Percentiles rank a stretch among this genome's conserved stretches.
These are phyloP conservation scores for Aphis craccivora DNA, from an alignment of 1,140 invertebrate genomes.

Conservation along the genomic window DNA sequence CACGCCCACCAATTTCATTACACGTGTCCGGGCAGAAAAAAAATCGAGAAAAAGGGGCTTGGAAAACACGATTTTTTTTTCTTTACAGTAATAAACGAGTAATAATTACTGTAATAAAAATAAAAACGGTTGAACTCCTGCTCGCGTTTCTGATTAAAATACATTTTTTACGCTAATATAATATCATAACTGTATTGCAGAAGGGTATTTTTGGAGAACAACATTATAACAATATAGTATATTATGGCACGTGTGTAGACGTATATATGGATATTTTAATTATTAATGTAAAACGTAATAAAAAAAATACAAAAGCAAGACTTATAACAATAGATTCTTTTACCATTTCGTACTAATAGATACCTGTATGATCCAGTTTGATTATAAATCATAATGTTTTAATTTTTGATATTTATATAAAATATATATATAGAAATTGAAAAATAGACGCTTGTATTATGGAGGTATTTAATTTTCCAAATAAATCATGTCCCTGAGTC, in stretches of 20 bases:
- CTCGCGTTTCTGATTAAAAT: not conserved
- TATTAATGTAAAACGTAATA: not conserved
- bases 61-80: slow-evolving; percentile 27
- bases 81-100: not conserved
- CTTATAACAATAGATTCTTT: not conserved
- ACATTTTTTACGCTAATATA: not conserved
- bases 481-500: not conserved
- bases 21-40: not conserved
- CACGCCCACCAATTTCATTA: slow-evolving; percentile 46
- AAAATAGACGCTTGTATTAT: not conserved
- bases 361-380: too few species aligned
- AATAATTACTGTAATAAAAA: slow-evolving; percentile 15
- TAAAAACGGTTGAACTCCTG: not conserved
- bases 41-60: slow-evolving; percentile 23
- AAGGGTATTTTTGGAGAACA: too few species aligned
- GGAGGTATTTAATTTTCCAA: not conserved
- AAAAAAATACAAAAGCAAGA: not conserved
- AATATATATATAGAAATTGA: too few species aligned
- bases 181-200: not conserved
- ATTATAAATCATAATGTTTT: not conserved
- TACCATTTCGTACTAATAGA: not conserved
- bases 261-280: not conserved
- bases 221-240: not conserved
- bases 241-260: not conserved
- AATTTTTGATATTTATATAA: too few species aligned